A percentile compares a stretch with the other conserved stretches of the same genome.
Conservation (phyloP, 2,113 vertebrate genomes). For the Agapornis roseicollis region DNA sequence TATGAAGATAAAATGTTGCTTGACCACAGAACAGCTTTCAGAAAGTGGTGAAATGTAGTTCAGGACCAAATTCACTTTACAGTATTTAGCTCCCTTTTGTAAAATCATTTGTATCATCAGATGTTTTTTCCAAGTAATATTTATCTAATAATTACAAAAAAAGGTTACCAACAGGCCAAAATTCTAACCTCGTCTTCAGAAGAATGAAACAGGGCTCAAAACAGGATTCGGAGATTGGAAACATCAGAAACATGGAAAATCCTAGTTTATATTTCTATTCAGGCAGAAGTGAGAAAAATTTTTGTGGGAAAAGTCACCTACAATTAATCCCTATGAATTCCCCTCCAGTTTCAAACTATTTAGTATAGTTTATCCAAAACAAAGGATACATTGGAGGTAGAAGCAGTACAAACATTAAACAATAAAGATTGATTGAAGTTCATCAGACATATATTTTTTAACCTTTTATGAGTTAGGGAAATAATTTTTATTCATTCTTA, state of each 20-base stretch:
- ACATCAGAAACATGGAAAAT: background rate
- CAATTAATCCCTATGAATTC: background rate
- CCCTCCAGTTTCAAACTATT: background rate
- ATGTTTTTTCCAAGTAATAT: background rate
- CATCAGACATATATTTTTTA: background rate
- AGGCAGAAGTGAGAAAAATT: background rate
- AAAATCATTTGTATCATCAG: background rate
- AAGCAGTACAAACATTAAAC: background rate
- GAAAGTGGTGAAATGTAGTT: background rate
- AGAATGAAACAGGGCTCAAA: background rate
- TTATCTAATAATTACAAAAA: background rate
- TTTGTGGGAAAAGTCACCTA: background rate
- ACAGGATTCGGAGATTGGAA: background rate
- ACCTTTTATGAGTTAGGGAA: background rate
- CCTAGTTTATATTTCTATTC: background rate
- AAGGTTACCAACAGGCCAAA: background rate
- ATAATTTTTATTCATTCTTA: background rate
- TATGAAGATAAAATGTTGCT: background rate
- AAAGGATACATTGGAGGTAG: background rate
- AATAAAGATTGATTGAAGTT: background rate
- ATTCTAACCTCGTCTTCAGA: background rate
- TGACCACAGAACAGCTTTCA: background rate
- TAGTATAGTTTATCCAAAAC: background rate
- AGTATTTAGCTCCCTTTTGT: background rate
- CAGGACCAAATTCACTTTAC: background rate